A percentile compares a stretch with the other conserved stretches of the same genome.
Conservation (phyloP, 2,797 vertebrate species). For the Chelonia mydas region DNA sequence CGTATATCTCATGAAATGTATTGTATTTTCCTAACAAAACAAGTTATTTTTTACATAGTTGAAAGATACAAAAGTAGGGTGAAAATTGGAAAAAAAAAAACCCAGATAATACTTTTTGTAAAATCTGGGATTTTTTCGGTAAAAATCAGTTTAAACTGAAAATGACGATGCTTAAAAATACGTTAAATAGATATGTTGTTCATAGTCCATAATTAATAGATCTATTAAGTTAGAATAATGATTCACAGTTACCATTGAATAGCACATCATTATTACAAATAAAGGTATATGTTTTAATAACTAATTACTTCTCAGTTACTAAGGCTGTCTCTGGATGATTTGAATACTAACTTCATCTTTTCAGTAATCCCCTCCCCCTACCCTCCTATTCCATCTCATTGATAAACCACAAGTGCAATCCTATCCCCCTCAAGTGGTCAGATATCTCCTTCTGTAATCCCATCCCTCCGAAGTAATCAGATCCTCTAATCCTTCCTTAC, state of each 20-base stretch:
- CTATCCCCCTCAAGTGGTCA: neutral
- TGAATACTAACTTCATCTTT: neutral
- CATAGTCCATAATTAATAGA: neutral
- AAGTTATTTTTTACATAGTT: too few relatives aligned
- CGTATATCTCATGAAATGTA: too few relatives aligned
- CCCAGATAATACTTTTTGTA: too few relatives aligned
- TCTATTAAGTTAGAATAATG: neutral
- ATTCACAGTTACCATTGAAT: neutral
- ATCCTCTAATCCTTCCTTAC: neutral
- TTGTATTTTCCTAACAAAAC: too few relatives aligned
- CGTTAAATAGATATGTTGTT: neutral
- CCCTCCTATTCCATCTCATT: neutral
- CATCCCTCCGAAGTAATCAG: neutral
- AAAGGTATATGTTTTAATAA: neutral
- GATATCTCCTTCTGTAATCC: neutral
- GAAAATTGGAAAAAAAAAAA: too few relatives aligned
- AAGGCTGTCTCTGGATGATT: neutral
- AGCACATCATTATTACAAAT: neutral
- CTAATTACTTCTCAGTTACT: neutral
- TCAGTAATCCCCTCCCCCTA: neutral
- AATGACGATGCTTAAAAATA: neutral
- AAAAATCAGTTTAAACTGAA: too few relatives aligned
- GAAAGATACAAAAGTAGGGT: too few relatives aligned
- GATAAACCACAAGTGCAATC: neutral
- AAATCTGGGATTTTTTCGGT: too few relatives aligned